phyloP scores from a whole-genome alignment of 2,797 vertebrate genomes.

The Momotus momota region DNA sequence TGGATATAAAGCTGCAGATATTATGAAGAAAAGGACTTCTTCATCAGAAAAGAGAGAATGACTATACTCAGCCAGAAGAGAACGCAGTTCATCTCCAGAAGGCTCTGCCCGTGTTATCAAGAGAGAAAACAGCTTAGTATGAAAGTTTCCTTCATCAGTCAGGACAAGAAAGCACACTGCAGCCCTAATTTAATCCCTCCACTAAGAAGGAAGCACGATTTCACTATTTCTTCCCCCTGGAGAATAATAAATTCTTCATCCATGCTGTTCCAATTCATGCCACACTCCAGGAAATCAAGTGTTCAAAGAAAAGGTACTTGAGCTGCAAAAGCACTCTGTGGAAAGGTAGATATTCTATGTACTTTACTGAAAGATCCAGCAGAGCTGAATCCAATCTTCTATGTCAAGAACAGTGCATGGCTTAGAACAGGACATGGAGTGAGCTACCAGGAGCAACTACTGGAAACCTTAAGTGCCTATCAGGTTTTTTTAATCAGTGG shows the following conservation, averaged over 20 bases:
- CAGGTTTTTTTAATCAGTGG: background rate
- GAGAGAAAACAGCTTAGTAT: constrained; percentile 9
- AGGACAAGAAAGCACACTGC: constrained; percentile 52
- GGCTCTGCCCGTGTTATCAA: background rate
- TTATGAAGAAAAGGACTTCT: background rate
- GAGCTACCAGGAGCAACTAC: constrained; percentile 6
- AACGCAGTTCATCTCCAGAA: constrained; percentile 22
- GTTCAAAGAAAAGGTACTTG: constrained; percentile 67
- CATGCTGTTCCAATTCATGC: constrained; percentile 68
- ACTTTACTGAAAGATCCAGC: constrained; percentile 55
- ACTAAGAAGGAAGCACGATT: constrained; percentile 63
- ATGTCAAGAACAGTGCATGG: background rate
- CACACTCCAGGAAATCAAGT: constrained; percentile 68
- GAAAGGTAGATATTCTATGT: constrained; percentile 56
- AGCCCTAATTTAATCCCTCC: constrained; percentile 58
- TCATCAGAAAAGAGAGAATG: background rate
- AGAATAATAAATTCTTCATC: constrained; percentile 72
- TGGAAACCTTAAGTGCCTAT: background rate
- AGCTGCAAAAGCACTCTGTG: constrained; percentile 57
- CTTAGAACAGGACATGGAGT: constrained; percentile 16
- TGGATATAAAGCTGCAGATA: background rate
- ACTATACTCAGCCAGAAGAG: background rate
- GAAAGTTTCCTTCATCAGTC: constrained; percentile 50
- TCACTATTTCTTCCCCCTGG: constrained; percentile 60
- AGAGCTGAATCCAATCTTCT: constrained; percentile 32